These are phyloP conservation scores for Notodonta ziczac DNA, from an alignment of 2,888 invertebrate species.

Conservation along the genomic window DNA sequence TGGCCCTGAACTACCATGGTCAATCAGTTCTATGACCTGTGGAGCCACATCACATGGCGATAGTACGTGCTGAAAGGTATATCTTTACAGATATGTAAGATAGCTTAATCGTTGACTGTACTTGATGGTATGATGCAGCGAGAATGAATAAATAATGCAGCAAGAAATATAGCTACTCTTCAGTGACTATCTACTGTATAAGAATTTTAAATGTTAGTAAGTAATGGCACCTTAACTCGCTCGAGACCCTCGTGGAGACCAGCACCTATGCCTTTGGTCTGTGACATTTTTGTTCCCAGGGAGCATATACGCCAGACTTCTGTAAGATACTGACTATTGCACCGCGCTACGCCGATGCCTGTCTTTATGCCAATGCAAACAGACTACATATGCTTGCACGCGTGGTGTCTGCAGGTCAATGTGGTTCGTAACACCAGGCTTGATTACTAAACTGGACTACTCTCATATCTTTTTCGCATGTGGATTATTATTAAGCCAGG, in stretches of 20 bases:
- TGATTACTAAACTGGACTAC: no score
- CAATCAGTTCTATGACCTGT: neutral
- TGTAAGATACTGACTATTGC: neutral
- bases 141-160: no score
- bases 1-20: neutral
- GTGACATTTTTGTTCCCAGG: neutral
- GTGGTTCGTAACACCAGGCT: no score
- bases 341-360: neutral
- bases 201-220: neutral
- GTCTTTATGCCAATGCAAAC: neutral
- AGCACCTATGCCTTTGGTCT: neutral
- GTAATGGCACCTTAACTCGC: neutral
- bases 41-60: neutral
- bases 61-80: neutral
- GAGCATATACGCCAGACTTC: conserved; percentile 1
- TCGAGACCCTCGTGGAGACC: neutral
- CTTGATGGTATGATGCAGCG: neutral
- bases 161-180: neutral
- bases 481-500: no score
- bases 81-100: neutral
- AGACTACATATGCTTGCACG: neutral
- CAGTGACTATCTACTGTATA: neutral
- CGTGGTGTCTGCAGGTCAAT: neutral
- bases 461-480: no score
- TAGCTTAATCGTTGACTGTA: neutral